Evolutionary conservation across 92 coral and sea anemone species (phyloP).

Genomic region (Palythoa grandiflora): DNA sequence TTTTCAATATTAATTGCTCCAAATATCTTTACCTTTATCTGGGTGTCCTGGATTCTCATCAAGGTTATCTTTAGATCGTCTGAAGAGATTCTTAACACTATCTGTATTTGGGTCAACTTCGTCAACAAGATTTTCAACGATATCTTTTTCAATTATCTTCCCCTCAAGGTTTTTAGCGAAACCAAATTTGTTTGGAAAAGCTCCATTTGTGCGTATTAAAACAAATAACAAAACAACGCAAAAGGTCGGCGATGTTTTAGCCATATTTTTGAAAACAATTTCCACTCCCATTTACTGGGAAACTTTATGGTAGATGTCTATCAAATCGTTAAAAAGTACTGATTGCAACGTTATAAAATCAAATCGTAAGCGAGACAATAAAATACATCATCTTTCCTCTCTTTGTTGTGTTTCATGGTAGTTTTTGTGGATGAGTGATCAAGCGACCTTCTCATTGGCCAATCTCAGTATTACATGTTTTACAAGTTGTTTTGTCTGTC

Average conservation of each 20-base stretch:
- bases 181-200: conserved; percentile 23
- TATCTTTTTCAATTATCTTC: not conserved
- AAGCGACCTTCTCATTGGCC: conserved; percentile 26
- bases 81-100: conserved; percentile 28
- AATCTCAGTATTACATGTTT: conserved; percentile 20
- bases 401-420: conserved; percentile 48
- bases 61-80: conserved; percentile 13
- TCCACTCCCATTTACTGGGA: conserved; percentile 13
- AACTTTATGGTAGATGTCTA: not conserved
- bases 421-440: conserved; percentile 34
- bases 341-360: conserved; percentile 16
- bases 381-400: conserved; percentile 15
- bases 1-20: not conserved
- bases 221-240: conserved; percentile 20
- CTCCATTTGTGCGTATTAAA: conserved; percentile 15
- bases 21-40: conserved; percentile 20
- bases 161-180: not conserved
- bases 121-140: not conserved
- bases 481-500: conserved; percentile 37
- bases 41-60: not conserved
- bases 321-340: not conserved
- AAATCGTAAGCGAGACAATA: conserved; percentile 14
- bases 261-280: conserved; percentile 5
- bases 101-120: not conserved
- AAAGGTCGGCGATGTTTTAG: not conserved